Percentiles rank a stretch among this genome's conserved stretches.
Conservation (phyloP, 2,113 vertebrate species). For the Nesoenas mayeri region DNA sequence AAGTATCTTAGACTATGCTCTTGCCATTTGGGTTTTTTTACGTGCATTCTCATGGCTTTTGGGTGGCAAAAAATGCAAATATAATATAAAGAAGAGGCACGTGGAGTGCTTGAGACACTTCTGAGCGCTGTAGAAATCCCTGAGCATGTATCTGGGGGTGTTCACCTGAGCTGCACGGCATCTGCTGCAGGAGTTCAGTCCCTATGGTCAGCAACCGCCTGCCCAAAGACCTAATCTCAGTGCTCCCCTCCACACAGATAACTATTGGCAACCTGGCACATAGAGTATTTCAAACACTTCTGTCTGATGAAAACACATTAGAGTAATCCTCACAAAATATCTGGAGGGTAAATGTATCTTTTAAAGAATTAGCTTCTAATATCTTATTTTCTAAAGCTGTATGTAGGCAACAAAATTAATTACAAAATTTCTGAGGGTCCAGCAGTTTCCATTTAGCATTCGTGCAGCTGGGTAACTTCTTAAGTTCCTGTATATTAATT, state of each 20-base stretch:
- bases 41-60: background rate
- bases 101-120: background rate
- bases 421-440: background rate
- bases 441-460: background rate
- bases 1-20: background rate
- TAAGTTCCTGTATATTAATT: background rate
- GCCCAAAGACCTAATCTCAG: accelerated
- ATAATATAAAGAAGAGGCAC: background rate
- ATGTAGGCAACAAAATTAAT: background rate
- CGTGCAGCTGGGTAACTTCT: background rate
- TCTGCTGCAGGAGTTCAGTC: background rate
- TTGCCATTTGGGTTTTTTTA: background rate
- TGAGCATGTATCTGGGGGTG: background rate
- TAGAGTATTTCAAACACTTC: background rate
- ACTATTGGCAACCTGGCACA: background rate
- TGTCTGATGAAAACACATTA: background rate
- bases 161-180: accelerated
- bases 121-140: background rate
- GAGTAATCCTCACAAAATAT: background rate
- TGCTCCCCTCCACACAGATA: background rate
- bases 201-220: background rate
- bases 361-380: background rate
- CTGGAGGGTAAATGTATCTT: background rate
- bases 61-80: background rate
- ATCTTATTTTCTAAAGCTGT: background rate